Conservation (phyloP, 2,888 invertebrate species). For the Lithophane socia region DNA sequence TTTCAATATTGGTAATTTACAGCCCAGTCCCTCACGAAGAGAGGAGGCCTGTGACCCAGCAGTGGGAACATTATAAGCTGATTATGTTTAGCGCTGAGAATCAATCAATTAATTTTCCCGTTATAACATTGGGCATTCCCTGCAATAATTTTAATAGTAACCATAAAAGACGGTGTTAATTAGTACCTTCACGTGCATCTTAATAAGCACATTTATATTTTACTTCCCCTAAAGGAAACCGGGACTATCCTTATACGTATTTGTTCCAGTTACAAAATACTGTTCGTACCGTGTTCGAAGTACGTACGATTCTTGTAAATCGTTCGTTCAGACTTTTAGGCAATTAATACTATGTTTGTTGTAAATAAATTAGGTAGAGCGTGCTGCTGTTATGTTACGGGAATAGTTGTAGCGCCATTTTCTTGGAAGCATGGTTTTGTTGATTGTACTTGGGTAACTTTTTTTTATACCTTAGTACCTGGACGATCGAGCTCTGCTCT, state of each 20-base stretch:
- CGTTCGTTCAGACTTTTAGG: slow-evolving; percentile 60
- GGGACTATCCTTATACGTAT: slow-evolving; percentile 73
- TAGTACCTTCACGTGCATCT: slow-evolving; percentile 72
- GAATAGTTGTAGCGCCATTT: slow-evolving; percentile 31
- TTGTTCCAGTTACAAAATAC: slow-evolving; percentile 79
- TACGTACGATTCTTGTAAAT: slow-evolving; percentile 69
- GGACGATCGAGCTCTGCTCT: no score
- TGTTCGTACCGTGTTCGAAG: slow-evolving; percentile 67
- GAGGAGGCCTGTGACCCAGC: no score
- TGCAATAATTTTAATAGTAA: slow-evolving; percentile 32
- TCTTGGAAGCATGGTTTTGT: background rate
- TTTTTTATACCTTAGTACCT: background rate
- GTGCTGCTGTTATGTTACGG: slow-evolving; percentile 30
- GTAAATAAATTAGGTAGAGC: slow-evolving; percentile 50
- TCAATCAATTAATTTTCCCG: slow-evolving; percentile 11
- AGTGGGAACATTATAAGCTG: no score
- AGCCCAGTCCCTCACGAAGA: no score
- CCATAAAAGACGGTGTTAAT: slow-evolving; percentile 76
- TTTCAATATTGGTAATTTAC: no score
- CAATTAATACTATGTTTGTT: slow-evolving; percentile 58
- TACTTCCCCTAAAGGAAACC: slow-evolving; percentile 67
- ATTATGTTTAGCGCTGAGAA: slow-evolving; percentile 14
- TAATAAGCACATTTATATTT: slow-evolving; percentile 72
- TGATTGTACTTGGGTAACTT: background rate
- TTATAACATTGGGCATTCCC: slow-evolving; percentile 22